A percentile compares a stretch with the other conserved stretches of the same genome.
These are phyloP conservation scores for Leguminivora glycinivorella DNA, from an alignment of 1,140 invertebrate genomes.

Conservation along the genomic window DNA sequence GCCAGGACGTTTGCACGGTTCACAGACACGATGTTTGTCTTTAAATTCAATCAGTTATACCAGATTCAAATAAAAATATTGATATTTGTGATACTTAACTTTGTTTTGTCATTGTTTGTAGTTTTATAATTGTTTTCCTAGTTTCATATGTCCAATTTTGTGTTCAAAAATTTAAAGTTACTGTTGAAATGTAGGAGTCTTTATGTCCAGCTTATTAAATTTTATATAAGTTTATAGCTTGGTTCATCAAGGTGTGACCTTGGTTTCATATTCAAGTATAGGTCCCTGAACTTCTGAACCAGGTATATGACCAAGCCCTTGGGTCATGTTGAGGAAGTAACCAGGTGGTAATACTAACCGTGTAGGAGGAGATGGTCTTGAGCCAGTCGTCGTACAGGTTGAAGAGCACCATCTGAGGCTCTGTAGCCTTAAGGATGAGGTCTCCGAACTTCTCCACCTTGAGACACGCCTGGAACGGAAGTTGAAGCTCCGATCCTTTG, in stretches of 20 bases:
- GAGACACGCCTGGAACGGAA: conserved; percentile 99
- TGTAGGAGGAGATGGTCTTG: conserved; percentile 97
- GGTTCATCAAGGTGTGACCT: too few relatives aligned
- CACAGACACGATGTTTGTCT: too few relatives aligned
- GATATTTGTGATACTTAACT: not conserved
- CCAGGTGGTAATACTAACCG: conserved; percentile 79
- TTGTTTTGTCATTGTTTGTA: not conserved
- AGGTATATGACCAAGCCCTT: too few relatives aligned
- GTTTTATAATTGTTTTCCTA: not conserved
- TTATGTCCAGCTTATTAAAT: not conserved
- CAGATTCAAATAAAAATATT: not conserved
- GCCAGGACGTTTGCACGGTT: too few relatives aligned
- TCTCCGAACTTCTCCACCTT: conserved; percentile 99
- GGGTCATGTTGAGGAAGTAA: too few relatives aligned
- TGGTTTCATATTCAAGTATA: too few relatives aligned
- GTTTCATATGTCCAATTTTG: not conserved
- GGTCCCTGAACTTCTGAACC: too few relatives aligned
- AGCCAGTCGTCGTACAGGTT: conserved; percentile 99
- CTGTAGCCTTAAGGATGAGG: conserved; percentile 98
- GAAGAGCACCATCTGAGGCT: conserved; percentile 99
- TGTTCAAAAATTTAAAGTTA: not conserved
- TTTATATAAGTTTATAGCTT: too few relatives aligned
- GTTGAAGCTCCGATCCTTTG: conserved; percentile 98
- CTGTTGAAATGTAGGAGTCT: too few relatives aligned
- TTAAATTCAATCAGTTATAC: too few relatives aligned